Base-by-base conservation (phyloP, 2,797 vertebrate genomes). In the Pelochelys cantorii region DNA sequence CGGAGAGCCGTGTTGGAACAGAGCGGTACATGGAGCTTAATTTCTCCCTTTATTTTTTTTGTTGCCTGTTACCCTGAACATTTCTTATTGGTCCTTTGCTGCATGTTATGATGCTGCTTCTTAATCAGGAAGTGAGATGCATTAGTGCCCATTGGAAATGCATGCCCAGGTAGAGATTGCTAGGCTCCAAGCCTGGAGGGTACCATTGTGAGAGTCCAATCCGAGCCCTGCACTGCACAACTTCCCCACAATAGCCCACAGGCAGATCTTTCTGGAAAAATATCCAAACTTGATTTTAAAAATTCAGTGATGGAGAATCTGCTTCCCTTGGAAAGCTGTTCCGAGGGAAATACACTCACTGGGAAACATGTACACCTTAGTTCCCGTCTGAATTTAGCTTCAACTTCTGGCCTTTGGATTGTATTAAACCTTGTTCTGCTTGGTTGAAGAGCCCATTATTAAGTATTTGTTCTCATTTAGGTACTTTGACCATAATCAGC, bases 1-100 rank as follows among this genome's bases (percentile, higher is more conserved):
- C 0, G 0, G 17, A 20, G 37, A 14, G 13, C 71, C 85, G 15
- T 1, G 1, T 0, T 4, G 2, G 15, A 4, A 2, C 10, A 68
- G 34, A 79, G 55, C 71, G 84, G 60, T 83, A 11, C 3, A 18
- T n/a, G 34, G 11, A 65, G 55, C 3, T 3, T 80, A 5, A 20
- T n/a, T 59, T 65, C 23, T 27, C n/a, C 6, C 12, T 57, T 89
- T 0, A 1, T 34, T 34, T 68, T 71, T 18, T 11, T 37, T 37
- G 34, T 71, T 71, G n/a, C n/a, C 22, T 37, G 65, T 71, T 37
- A 34, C 10, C 20, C 4, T 71, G 65, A 37, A 71, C 15, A 20
- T 37, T 68, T 71, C 8, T 31, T n/a, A 22, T 11, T 71, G 65
- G n/a, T 71, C 34, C 65, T 71, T 37, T 37, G 5, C 10, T 22